Base-by-base conservation (phyloP, 2,888 invertebrate genomes). In the Chymomyza caudatula region DNA sequence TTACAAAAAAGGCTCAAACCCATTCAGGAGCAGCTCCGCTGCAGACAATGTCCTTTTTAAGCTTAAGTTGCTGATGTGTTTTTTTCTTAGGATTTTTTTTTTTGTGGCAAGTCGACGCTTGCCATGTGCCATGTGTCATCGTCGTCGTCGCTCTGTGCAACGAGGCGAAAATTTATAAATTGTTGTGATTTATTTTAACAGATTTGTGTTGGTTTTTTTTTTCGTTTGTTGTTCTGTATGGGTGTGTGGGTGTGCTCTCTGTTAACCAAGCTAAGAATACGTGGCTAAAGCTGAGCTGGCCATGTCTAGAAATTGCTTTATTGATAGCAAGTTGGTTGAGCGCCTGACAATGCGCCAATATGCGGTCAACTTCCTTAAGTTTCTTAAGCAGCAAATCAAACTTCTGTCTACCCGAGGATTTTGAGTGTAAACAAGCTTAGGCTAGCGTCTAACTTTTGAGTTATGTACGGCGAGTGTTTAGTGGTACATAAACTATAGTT, bases 171-270 rank as follows among this genome's bases (percentile, higher is more conserved):
- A 80, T 85, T 86, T 82, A 82, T 84, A 82, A 82, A 82, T 82
- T 82, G 82, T 82, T 82, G 82, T 85, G 82, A 82, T 82, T 82
- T 82, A 82, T 82, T 82, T 82, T 85, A 82, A 82, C 86, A 82
- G 82, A 79, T 82, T 78, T 79, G 73, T 57, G 53, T 37, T 59
- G 49, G 29, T 37, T 44, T 43, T 6, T 54, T 4, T 37, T 37
- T 4, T 1, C 29, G 2, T 13, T 37, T 37, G 8, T 25, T 37
- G 4, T 37, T 0, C 5, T 37, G 29, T 11, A 11, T 11, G 1
- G 8, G 29, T 11, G 8, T 37, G 29, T 11, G 2, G 2, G 1
- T 37, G 29, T 11, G 8, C 29, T 8, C 11, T 37, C 29, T 22
- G 51, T 51, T 51, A 51, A 20, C 51, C 51, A 51, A 22, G 17